Evolutionary conservation across 2,888 invertebrate genomes (phyloP).

Genomic region (Alcis repandata): DNA sequence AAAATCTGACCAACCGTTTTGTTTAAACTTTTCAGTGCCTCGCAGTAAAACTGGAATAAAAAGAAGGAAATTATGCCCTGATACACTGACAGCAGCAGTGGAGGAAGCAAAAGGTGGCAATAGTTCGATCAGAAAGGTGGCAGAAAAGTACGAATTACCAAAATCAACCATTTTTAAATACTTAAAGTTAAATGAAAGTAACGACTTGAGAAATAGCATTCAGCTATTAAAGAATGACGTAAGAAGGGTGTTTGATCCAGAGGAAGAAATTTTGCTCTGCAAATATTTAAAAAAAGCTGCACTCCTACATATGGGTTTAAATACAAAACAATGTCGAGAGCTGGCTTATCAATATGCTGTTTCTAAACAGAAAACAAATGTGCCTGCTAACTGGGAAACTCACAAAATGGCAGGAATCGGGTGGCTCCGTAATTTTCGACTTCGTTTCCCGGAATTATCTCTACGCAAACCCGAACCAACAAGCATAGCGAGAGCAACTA

Average conservation of each 20-base stretch:
- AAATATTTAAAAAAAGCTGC: constrained; percentile 46
- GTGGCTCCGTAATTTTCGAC: constrained; percentile 24
- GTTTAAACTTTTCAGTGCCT: too few species aligned
- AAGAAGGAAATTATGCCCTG: constrained; percentile 34
- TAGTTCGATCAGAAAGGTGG: too few species aligned
- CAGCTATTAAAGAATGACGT: neutral
- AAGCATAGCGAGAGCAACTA: too few species aligned
- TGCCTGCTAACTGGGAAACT: constrained; percentile 21
- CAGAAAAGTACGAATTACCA: too few species aligned
- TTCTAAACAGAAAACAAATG: constrained; percentile 33
- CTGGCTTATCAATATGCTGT: constrained; percentile 44
- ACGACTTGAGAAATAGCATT: constrained; percentile 39
- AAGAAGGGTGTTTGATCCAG: constrained; percentile 12
- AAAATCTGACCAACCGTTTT: constrained; percentile 15
- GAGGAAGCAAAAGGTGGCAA: too few species aligned
- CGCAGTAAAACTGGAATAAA: too few species aligned
- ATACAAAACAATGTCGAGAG: constrained; percentile 41
- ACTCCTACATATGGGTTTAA: constrained; percentile 44
- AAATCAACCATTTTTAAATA: too few species aligned
- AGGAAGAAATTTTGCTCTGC: constrained; percentile 40
- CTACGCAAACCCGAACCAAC: too few species aligned
- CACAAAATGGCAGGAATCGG: constrained; percentile 33
- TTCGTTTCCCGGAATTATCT: neutral
- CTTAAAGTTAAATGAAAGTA: too few species aligned
- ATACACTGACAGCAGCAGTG: too few species aligned